Conservation (phyloP, 1,140 invertebrate species). For the Idris sp. region DNA sequence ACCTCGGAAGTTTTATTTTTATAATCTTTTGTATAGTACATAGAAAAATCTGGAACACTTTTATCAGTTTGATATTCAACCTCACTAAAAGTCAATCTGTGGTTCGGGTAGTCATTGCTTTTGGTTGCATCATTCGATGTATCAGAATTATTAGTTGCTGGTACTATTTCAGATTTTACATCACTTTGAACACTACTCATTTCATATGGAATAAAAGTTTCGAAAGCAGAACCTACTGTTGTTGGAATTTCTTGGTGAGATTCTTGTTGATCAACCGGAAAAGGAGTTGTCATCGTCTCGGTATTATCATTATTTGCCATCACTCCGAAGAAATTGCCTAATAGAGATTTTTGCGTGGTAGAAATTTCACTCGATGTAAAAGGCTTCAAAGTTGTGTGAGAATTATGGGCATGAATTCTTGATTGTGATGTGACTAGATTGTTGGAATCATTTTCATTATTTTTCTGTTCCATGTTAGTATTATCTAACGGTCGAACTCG, state of each 20-base stretch:
- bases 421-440: slow-evolving; percentile 58
- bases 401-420: slow-evolving; percentile 17
- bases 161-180: slow-evolving; percentile 6
- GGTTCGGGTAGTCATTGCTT: slow-evolving; percentile 68
- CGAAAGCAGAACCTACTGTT: not conserved
- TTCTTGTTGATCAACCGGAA: slow-evolving; percentile 9
- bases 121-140: slow-evolving; percentile 19
- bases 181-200: not conserved
- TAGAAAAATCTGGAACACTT: slow-evolving; percentile 61
- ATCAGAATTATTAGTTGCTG: slow-evolving; percentile 11
- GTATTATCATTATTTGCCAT: slow-evolving; percentile 52
- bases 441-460: slow-evolving; percentile 70
- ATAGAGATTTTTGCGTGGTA: slow-evolving; percentile 43
- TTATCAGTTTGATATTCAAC: slow-evolving; percentile 66
- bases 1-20: slow-evolving; percentile 41
- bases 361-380: slow-evolving; percentile 9
- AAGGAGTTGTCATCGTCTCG: slow-evolving; percentile 20
- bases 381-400: slow-evolving; percentile 21
- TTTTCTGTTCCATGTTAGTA: slow-evolving; percentile 72
- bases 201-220: slow-evolving; percentile 23
- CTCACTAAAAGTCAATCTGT: slow-evolving; percentile 72
- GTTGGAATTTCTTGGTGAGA: slow-evolving; percentile 33
- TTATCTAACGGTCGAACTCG: slow-evolving; percentile 71
- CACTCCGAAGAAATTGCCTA: slow-evolving; percentile 61
- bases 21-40: slow-evolving; percentile 50